phyloP scores from a whole-genome alignment of 2,797 vertebrate species.

The Yasuhikotakia modesta region DNA sequence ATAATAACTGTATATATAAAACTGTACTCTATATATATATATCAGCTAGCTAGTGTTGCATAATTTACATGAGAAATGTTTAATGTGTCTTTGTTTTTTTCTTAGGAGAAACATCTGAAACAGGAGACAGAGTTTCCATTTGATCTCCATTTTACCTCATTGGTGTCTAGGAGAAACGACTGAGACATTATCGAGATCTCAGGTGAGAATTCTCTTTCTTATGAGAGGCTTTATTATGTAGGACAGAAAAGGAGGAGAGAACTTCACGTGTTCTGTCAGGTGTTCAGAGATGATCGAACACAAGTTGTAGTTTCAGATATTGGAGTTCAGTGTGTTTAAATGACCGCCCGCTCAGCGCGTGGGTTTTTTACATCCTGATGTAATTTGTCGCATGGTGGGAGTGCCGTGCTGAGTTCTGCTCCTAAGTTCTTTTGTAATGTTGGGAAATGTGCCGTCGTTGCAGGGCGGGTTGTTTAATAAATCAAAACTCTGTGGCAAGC shows the following conservation, averaged over 20 bases:
- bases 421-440: constrained; percentile 63
- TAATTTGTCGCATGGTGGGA: constrained; percentile 65
- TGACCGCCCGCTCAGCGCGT: too few species aligned
- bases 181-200: neutral
- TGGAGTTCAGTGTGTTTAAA: too few species aligned
- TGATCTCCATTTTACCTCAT: too few species aligned
- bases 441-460: constrained; percentile 65
- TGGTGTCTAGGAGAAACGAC: neutral
- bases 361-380: constrained; percentile 48
- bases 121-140: too few species aligned
- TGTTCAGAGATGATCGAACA: neutral
- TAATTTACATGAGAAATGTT: too few species aligned
- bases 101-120: neutral
- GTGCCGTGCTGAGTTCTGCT: constrained; percentile 61
- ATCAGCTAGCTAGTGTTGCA: too few species aligned
- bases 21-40: too few species aligned
- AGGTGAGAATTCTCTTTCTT: neutral
- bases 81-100: too few species aligned
- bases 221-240: neutral
- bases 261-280: neutral
- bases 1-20: too few species aligned
- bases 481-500: constrained; percentile 67
- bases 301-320: too few species aligned
- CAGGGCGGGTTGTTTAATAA: constrained; percentile 73
- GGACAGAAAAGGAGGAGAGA: neutral